phyloP scores from a whole-genome alignment of 2,888 invertebrate species.

The Acanthococcus lagerstroemiae region DNA sequence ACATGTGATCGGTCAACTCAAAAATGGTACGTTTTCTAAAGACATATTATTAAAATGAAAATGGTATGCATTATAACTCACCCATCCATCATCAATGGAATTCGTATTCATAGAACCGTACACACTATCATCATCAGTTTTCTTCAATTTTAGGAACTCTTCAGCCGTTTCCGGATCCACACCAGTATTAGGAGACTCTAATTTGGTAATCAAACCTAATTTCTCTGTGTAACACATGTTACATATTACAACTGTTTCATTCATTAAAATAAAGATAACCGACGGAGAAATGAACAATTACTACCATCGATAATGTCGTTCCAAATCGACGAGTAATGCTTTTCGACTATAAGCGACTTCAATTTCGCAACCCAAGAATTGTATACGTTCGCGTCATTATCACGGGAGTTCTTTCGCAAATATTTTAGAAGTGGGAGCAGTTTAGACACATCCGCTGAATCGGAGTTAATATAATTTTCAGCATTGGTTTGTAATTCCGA shows the following conservation, averaged over 20 bases:
- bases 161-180: not conserved
- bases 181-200: conserved; percentile 2
- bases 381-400: conserved; percentile 5
- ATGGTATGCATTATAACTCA: not conserved
- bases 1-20: not conserved
- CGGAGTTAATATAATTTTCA: not conserved
- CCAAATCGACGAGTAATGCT: not conserved
- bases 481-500: not conserved
- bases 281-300: too few species aligned
- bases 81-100: not conserved
- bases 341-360: not conserved
- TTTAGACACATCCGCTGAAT: not conserved
- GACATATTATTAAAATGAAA: not conserved
- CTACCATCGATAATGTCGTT: not conserved
- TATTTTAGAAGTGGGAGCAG: not conserved
- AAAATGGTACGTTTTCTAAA: not conserved
- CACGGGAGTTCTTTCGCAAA: not conserved
- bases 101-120: conserved; percentile 1
- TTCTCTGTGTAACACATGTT: not conserved
- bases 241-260: not conserved
- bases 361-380: conserved; percentile 12
- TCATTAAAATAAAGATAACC: too few species aligned
- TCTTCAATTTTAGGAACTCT: conserved; percentile 1
- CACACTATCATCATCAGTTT: not conserved
- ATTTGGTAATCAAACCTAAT: conserved; percentile 8